Evolutionary conservation across 2,113 vertebrate species (phyloP).

Genomic region (Zapus hudsonius): DNA sequence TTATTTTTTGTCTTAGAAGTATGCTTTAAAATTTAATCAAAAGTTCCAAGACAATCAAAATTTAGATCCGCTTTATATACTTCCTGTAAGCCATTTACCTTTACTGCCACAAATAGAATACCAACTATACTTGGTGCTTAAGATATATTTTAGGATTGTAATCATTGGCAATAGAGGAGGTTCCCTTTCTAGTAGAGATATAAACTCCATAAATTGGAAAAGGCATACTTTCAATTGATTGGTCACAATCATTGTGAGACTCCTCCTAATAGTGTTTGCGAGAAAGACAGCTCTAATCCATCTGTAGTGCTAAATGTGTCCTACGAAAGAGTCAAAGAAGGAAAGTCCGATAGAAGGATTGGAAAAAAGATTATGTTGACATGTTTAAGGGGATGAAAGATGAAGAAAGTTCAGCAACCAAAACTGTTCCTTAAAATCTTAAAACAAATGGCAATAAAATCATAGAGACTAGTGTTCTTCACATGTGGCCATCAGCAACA

Average conservation of each 20-base stretch:
- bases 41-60: conserved; percentile 50
- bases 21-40: conserved; percentile 23
- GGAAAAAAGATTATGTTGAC: not conserved
- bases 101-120: conserved; percentile 19
- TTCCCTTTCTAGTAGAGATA: conserved; percentile 37
- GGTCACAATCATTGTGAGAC: conserved; percentile 47
- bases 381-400: not conserved
- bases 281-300: conserved; percentile 50
- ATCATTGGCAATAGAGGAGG: conserved; percentile 56
- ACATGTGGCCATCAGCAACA: not conserved
- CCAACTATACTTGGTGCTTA: conserved; percentile 30
- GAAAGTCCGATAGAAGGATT: not conserved
- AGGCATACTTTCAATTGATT: conserved; percentile 57
- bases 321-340: conserved; percentile 18
- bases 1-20: not conserved
- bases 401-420: not conserved
- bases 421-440: not conserved
- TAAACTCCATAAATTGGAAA: conserved; percentile 69
- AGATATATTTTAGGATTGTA: conserved; percentile 64
- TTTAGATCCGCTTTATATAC: not conserved
- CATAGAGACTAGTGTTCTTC: not conserved
- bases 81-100: not conserved
- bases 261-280: conserved; percentile 48
- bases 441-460: not conserved
- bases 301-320: conserved; percentile 37